Evolutionary conservation across 92 coral and sea anemone genomes (phyloP).

Genomic region (Siderastrea radians): DNA sequence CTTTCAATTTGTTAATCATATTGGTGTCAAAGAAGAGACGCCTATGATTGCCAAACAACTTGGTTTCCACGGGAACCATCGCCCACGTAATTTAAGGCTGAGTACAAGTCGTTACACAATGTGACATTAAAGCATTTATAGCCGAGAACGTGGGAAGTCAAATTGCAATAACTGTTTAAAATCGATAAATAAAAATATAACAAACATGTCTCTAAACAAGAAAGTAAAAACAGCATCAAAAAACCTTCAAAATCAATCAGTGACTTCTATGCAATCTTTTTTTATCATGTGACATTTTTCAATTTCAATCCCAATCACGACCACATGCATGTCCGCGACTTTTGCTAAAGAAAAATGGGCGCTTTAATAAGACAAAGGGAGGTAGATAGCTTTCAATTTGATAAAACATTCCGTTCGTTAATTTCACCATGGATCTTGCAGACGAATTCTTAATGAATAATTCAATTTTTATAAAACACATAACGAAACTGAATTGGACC

Average conservation of each 20-base stretch:
- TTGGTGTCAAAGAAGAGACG: background rate
- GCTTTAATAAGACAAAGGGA: too few relatives aligned
- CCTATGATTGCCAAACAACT: background rate
- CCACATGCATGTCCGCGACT: too few relatives aligned
- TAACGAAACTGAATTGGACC: too few relatives aligned
- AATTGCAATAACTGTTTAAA: background rate
- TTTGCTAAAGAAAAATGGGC: too few relatives aligned
- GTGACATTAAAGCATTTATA: background rate
- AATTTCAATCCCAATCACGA: too few relatives aligned
- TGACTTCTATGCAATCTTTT: too few relatives aligned
- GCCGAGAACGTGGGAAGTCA: background rate
- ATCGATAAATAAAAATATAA: conserved; percentile 4
- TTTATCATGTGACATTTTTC: too few relatives aligned
- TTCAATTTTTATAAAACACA: too few relatives aligned
- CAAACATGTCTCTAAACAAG: background rate
- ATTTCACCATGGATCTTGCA: too few relatives aligned
- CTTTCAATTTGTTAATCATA: background rate
- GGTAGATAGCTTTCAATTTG: too few relatives aligned
- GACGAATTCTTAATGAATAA: too few relatives aligned
- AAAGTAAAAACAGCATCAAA: background rate
- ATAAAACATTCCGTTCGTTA: too few relatives aligned
- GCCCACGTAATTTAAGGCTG: conserved; percentile 7
- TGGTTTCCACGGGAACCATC: background rate
- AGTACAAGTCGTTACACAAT: background rate
- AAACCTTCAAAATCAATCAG: background rate